A percentile compares a stretch with the other conserved stretches of the same genome.
These are phyloP conservation scores for Hesperia comma DNA, from an alignment of 2,888 invertebrate genomes.

Conservation along the genomic window DNA sequence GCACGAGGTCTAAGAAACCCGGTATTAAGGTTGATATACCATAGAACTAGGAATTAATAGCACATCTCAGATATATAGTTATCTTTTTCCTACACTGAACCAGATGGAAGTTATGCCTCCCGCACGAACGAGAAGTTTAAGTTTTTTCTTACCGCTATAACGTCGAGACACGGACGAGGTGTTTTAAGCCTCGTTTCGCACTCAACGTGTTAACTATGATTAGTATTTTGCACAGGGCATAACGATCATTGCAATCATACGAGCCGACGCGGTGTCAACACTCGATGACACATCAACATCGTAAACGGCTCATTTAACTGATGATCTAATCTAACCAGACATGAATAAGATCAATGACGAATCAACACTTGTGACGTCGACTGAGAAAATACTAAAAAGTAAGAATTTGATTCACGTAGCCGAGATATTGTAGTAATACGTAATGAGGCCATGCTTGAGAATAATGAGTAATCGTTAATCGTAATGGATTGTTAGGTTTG, in stretches of 20 bases:
- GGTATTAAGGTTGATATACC: no score
- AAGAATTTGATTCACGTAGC: neutral
- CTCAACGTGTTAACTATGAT: neutral
- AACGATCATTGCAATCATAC: neutral
- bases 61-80: no score
- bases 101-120: no score
- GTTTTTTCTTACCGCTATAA: no score
- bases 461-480: no score
- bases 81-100: no score
- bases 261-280: slow-evolving; percentile 3
- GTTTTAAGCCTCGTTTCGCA: no score
- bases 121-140: no score
- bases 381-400: neutral
- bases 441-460: neutral
- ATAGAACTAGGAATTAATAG: no score
- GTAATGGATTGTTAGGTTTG: no score
- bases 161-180: no score
- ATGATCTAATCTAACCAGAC: slow-evolving; percentile 51
- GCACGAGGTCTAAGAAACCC: no score
- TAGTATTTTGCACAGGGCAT: neutral
- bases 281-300: neutral
- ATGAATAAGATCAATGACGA: slow-evolving; percentile 64
- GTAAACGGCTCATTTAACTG: slow-evolving; percentile 45
- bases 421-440: neutral
- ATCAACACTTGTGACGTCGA: slow-evolving; percentile 17